Base-by-base conservation (phyloP, 2,797 vertebrate genomes). In the Lepus townsendii region DNA sequence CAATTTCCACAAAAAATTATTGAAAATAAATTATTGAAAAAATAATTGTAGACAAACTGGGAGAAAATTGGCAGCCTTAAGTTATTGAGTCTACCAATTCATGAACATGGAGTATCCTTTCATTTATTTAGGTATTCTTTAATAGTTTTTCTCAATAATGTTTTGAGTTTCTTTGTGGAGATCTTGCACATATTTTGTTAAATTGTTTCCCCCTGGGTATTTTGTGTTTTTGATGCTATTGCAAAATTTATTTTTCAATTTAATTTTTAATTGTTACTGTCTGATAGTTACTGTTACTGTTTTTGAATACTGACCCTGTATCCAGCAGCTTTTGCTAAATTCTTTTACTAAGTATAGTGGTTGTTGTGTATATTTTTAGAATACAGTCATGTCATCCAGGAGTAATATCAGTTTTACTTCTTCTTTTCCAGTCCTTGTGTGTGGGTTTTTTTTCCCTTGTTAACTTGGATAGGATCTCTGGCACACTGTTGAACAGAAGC, bases 241-340 rank as follows among this genome's bases (percentile, higher is more conserved):
- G 16, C 60, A 76, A 94, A 94, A 73, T 57, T 80, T 1, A 66
- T 65, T 92, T 83, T 83, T 1, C 86, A 66, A 71, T 90, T 42
- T 96, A 38, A 35, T 35, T 75, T 87, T 95, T 72, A 30, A 62
- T 88, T 92, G 16, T 83, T 91, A 38, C 50, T 85, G 57, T 9
- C 22, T 52, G 78, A 79, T 50, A 77, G 57, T 35, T 35, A 35
- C 35, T 35, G 35, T 35, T 35, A 35, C 35, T 35, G 12, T 30
- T 79, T 91, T 71, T 66, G 7, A 69, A 80, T 93, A 57, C 63
- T 88, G 60, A 60, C 54, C 24, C 76, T 76, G 24, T 60, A 73
- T 54, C 52, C 20, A 78, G 24, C 57, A 80, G 71, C 30, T 20
- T 66, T 90, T 52, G 22, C 54, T 83, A 76, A 92, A 62, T 90